Conservation (phyloP, 2,888 invertebrate genomes). For the Callosobruchus maculatus region DNA sequence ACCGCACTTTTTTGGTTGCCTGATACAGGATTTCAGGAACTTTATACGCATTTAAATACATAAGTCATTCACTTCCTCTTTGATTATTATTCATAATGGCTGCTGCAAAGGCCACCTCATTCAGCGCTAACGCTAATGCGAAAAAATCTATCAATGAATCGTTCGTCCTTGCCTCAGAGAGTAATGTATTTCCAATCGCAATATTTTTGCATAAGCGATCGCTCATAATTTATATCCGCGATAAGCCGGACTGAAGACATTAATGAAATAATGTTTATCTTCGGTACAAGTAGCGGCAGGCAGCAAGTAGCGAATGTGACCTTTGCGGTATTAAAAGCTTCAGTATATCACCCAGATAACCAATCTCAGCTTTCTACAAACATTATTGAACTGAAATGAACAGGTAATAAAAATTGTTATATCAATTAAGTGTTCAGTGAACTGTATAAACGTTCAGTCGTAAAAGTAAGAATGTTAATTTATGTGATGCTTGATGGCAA, state of each 20-base stretch:
- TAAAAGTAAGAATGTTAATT: conserved; percentile 19
- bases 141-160: not conserved
- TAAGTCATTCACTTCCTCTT: not conserved
- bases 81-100: not conserved
- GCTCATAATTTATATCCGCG: not conserved
- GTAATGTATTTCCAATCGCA: not conserved
- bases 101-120: not conserved
- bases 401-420: conserved; percentile 6
- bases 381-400: conserved; percentile 2
- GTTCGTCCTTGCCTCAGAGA: not conserved
- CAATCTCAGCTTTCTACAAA: not conserved
- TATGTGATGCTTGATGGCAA: conserved; percentile 14
- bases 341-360: not conserved
- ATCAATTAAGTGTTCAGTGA: conserved; percentile 20
- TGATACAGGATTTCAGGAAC: no score
- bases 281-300: not conserved
- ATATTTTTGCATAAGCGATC: not conserved
- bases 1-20: no score
- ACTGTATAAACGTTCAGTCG: conserved; percentile 14
- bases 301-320: not conserved
- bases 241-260: not conserved
- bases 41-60: no score
- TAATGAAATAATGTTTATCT: not conserved
- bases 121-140: not conserved
- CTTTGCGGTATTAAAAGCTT: not conserved